Conservation (phyloP, 2,113 vertebrate genomes). For the Hippotragus niger region DNA sequence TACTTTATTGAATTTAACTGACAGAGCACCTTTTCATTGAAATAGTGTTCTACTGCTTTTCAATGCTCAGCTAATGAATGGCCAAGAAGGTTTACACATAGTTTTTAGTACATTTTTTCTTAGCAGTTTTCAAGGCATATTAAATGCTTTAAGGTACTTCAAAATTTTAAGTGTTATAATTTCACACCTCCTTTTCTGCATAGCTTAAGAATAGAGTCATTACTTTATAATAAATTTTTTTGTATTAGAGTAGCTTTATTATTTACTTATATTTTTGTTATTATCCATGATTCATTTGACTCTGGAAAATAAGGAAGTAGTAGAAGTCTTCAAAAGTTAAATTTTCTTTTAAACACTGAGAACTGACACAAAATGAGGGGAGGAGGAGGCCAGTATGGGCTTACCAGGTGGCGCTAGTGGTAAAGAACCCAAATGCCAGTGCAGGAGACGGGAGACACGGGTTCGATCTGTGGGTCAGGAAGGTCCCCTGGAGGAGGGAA, state of each 20-base stretch:
- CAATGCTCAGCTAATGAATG: neutral
- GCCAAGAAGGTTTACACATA: neutral
- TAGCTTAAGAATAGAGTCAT: neutral
- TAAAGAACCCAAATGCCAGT: neutral
- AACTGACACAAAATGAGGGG: neutral
- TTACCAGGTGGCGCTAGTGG: neutral
- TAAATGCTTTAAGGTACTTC: neutral
- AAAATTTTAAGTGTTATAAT: neutral
- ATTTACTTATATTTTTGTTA: conserved; percentile 1
- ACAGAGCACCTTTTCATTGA: neutral
- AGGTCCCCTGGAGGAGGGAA: neutral
- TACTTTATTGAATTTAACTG: conserved; percentile 13
- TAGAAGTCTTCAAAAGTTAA: conserved; percentile 5
- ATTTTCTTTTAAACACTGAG: neutral
- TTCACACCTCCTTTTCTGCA: neutral
- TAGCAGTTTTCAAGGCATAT: conserved; percentile 12
- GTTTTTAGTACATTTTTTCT: conserved; percentile 9
- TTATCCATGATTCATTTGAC: neutral
- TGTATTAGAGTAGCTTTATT: neutral
- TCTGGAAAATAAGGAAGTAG: neutral
- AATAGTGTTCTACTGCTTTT: neutral
- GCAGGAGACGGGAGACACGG: neutral
- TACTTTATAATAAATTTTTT: neutral
- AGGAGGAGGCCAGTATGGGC: neutral
- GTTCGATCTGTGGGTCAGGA: neutral